Evolutionary conservation across 1,140 invertebrate species (phyloP), one percentile per base, ranked within the genome.

Genomic region (Plectrocnemia conspersa): DNA sequence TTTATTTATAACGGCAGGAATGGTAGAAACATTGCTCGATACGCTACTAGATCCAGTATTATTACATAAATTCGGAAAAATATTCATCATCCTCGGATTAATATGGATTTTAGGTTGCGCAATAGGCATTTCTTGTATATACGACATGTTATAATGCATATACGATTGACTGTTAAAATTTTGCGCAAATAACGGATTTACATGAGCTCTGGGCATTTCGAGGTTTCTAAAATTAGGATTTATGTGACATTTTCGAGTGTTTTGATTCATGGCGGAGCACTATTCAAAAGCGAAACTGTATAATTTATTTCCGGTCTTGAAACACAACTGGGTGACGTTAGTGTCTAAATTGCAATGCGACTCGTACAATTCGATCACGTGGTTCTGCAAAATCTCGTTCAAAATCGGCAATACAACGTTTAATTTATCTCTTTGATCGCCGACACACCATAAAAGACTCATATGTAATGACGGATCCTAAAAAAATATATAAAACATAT

Each of bases 391-490:
- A n/a, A n/a, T n/a, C 64, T 59, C 57, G 64, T 46, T 60, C 57
- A 41, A 62, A 59, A 40, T 69, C 60, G 10, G 56, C 29, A 54
- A 58, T 38, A 72, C n/a, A 22, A 59, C 24, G 52, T 71, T 67
- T 23, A 84, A 64, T 55, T 72, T 66, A 6, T 70, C 61, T 59
- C 72, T 68, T 52, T 77, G 66, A 68, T 86, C 75, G 6, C 82
- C 84, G 56, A 82, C 66, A 38, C 75, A 74, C 81, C 84, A 86
- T 4, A 80, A 66, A 49, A 86, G 73, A 65, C 84, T 86, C 52
- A 85, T 75, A 59, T 88, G 85, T 70, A 82, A 84, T 6, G 82
- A 85, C 40, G 81, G 79, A 64, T 84, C 73, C 84, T 86, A 61
- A n/a, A 74, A 73, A 70, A 71, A 45, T 68, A 62, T 59, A 57